Evolutionary conservation across 2,113 vertebrate species (phyloP).

Genomic region (Hyperoodon ampullatus): DNA sequence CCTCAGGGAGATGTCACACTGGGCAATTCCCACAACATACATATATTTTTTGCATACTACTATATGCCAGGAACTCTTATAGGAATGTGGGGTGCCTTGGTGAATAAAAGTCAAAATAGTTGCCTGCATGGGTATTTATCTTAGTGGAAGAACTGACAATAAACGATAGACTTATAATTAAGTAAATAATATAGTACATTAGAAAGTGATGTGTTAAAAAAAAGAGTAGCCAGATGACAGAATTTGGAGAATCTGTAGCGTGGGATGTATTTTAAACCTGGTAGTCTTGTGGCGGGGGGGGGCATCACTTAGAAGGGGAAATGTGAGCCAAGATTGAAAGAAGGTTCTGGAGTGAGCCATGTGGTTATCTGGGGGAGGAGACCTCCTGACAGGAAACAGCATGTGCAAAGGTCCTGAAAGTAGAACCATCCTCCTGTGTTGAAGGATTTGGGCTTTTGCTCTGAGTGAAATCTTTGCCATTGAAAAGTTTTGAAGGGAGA

Average conservation of each 20-base stretch:
- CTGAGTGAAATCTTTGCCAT: not conserved
- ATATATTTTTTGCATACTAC: not conserved
- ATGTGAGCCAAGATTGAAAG: not conserved
- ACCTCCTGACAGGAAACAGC: not conserved
- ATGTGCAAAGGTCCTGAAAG: not conserved
- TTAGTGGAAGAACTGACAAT: not conserved
- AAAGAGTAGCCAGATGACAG: not conserved
- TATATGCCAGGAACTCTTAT: not conserved
- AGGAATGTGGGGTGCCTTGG: not conserved
- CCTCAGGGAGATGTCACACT: not conserved
- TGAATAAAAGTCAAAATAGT: not conserved
- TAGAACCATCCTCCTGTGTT: not conserved
- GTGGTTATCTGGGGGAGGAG: not conserved
- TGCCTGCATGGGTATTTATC: not conserved
- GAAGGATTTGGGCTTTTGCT: not conserved
- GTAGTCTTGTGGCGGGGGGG: fast-evolving
- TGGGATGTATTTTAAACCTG: not conserved
- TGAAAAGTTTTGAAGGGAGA: not conserved
- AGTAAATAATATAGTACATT: not conserved
- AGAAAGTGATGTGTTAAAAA: not conserved
- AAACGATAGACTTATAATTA: not conserved
- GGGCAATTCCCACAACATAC: not conserved
- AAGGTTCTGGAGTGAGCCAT: not conserved
- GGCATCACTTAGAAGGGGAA: not conserved
- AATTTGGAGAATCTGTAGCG: not conserved